phyloP scores from a whole-genome alignment of 2,113 vertebrate species.

The Ariopsis seemanni region DNA sequence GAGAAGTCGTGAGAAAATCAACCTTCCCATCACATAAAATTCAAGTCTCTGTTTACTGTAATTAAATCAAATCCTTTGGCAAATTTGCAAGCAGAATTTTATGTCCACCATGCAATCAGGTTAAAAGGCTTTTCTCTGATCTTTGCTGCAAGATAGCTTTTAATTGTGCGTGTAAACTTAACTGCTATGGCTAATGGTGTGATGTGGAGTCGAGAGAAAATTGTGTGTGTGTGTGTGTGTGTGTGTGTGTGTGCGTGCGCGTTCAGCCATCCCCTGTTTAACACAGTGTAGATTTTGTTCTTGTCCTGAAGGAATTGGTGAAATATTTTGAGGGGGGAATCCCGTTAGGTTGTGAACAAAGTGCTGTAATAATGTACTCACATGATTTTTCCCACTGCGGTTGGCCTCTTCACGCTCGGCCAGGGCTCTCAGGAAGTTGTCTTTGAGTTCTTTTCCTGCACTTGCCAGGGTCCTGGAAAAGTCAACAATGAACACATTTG shows the following conservation, averaged over 20 bases:
- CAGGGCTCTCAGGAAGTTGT: constrained; percentile 79
- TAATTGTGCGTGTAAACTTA: constrained; percentile 5
- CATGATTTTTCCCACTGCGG: constrained; percentile 75
- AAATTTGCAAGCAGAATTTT: background rate
- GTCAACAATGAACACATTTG: constrained; percentile 65
- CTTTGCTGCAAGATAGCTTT: background rate
- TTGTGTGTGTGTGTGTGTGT: constrained; percentile 16
- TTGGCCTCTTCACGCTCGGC: constrained; percentile 81
- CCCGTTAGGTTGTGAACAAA: constrained; percentile 72
- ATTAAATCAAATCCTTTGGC: background rate
- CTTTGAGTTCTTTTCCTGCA: constrained; percentile 76
- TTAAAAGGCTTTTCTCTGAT: background rate
- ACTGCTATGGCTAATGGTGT: constrained; percentile 3
- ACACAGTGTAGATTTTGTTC: constrained; percentile 73
- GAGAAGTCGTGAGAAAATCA: background rate
- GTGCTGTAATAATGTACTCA: constrained; percentile 80
- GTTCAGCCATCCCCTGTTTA: constrained; percentile 46
- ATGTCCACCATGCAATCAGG: background rate
- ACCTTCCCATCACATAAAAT: background rate
- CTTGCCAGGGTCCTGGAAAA: constrained; percentile 79
- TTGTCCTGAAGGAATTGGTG: constrained; percentile 66
- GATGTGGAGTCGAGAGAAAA: background rate
- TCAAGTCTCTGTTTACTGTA: background rate
- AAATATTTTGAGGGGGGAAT: constrained; percentile 69
- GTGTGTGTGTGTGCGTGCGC: constrained; percentile 14